These are phyloP conservation scores for Molanna angustata DNA, from an alignment of 2,888 invertebrate species.

Conservation along the genomic window DNA sequence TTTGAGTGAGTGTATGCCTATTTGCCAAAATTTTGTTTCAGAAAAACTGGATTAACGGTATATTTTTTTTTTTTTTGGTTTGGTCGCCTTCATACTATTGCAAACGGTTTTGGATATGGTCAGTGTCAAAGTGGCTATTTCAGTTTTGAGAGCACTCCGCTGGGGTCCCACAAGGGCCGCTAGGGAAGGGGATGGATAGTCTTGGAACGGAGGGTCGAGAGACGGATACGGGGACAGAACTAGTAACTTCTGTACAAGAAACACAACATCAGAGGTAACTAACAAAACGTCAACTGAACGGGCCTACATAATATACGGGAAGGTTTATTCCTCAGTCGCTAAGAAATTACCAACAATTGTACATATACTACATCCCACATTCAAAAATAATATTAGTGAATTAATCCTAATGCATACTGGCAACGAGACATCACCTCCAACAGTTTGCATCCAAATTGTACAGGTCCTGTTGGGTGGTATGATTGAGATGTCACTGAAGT, in stretches of 20 bases:
- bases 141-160: constrained; percentile 66
- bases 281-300: constrained; percentile 20
- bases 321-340: constrained; percentile 21
- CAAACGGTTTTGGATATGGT: constrained; percentile 67
- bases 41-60: constrained; percentile 40
- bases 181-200: constrained; percentile 4
- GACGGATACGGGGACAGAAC: constrained; percentile 11
- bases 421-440: not conserved
- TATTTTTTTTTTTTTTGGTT: constrained; percentile 48
- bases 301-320: constrained; percentile 9
- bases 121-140: constrained; percentile 63
- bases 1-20: constrained; percentile 49
- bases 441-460: not conserved
- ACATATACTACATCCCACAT: constrained; percentile 56
- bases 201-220: not conserved
- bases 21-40: constrained; percentile 24
- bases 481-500: too few species aligned
- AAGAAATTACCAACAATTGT: constrained; percentile 47
- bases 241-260: constrained; percentile 26
- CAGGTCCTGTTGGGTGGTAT: not conserved
- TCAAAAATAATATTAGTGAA: constrained; percentile 38
- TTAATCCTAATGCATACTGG: constrained; percentile 21
- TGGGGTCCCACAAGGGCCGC: constrained; percentile 22
- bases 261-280: constrained; percentile 26
- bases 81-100: constrained; percentile 82